Base-by-base conservation (phyloP, 2,888 invertebrate species). In the Strigamia maritima region DNA sequence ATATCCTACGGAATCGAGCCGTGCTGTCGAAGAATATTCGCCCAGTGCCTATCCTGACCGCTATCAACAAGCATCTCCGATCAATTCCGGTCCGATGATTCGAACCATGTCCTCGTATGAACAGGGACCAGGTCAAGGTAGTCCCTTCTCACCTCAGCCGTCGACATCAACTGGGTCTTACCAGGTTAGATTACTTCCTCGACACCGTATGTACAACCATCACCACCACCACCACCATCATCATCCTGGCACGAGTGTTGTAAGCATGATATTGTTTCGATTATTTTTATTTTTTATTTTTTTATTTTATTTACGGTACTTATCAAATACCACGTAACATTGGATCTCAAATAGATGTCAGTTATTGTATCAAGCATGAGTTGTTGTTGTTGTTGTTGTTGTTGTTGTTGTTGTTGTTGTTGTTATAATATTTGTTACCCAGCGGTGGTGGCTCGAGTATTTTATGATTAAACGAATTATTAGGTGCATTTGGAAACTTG, bases 131-230 rank as follows among this genome's bases (percentile, higher is more conserved):
- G 78, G 70, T n/a, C 78, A 78, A 24, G 70, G 70, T 2, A 65
- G 78, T 89, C 87, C 82, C 88, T 89, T 86, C 54, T 80, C 81
- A 7, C 81, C 81, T 2, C 81, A 81, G 28, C 81, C 81, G 6
- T 81, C 81, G 8, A 81, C 81, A 38, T 80, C 80, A 38, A 76
- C 44, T 10, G 60, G 60, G 24, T 78, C 24, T 8, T 44, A 77
- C 44, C 78, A 78, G 78, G 78, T 78, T 65, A 78, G 78, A 65
- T 14, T 78, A 31, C 78, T 60, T 22, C 78, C 78, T 28, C 78
- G 78, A 16, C 78, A 65, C 22, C 78, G 78, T 65, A n/a, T 78
- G 78, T 24, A 60, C 28, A 77, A 28, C 26, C 77, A 77, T 54
- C 78, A 78, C 31, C 70, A 28, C 26, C 77, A 77, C 24, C 78